Conservation (phyloP, 2,797 vertebrate genomes). For the Bovichtus variegatus region DNA sequence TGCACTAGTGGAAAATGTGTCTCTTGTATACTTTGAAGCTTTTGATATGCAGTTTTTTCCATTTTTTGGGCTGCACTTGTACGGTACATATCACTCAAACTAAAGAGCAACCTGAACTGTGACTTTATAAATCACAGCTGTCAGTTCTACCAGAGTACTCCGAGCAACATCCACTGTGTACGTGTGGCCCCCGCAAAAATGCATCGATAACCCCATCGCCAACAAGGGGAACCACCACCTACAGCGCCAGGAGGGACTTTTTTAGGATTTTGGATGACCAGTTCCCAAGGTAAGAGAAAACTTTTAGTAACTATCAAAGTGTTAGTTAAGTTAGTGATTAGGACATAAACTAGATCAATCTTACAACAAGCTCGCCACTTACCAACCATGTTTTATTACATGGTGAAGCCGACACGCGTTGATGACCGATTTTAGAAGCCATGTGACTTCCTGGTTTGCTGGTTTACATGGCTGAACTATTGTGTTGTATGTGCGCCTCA, state of each 20-base stretch:
- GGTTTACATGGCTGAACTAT: background rate
- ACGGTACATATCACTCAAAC: conserved; percentile 26
- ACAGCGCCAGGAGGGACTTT: no score
- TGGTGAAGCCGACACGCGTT: no score
- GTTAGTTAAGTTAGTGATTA: background rate
- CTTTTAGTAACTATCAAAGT: background rate
- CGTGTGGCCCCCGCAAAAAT: background rate
- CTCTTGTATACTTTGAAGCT: conserved; percentile 8
- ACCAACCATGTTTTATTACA: no score
- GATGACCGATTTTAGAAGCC: no score
- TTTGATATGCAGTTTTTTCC: conserved; percentile 22
- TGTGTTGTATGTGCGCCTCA: no score
- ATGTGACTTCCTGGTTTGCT: background rate
- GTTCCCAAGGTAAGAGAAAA: background rate
- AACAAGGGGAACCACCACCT: background rate
- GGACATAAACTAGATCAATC: background rate
- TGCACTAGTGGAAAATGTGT: background rate
- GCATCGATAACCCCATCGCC: background rate
- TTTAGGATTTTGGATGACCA: background rate
- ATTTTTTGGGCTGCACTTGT: conserved; percentile 30
- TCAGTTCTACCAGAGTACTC: background rate
- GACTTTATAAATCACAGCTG: no score
- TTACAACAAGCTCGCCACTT: background rate
- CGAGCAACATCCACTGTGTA: background rate
- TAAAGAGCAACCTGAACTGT: conserved; percentile 42